These are phyloP conservation scores for Pheosia tremula DNA, from an alignment of 2,888 invertebrate genomes.

Conservation along the genomic window DNA sequence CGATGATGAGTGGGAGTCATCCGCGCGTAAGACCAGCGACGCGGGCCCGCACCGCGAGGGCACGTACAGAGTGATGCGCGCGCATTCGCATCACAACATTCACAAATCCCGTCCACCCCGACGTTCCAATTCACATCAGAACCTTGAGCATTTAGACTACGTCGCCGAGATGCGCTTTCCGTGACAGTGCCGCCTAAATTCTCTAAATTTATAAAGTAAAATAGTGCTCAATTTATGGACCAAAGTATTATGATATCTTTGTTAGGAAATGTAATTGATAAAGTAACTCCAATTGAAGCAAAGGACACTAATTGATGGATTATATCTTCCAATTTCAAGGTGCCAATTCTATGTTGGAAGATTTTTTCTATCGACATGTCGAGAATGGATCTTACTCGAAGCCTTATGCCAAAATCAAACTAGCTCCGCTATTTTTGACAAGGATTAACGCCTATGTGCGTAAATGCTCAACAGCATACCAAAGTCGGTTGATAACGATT, in stretches of 20 bases:
- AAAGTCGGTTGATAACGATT: conserved; percentile 33
- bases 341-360: conserved; percentile 18
- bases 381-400: conserved; percentile 26
- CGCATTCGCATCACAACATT: conserved; percentile 87
- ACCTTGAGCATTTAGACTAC: conserved; percentile 86
- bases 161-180: conserved; percentile 87
- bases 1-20: conserved; percentile 64
- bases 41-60: conserved; percentile 77
- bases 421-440: conserved; percentile 10
- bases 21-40: conserved; percentile 70
- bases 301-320: conserved; percentile 28
- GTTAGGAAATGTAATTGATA: conserved; percentile 38
- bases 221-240: conserved; percentile 81
- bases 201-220: conserved; percentile 52
- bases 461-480: conserved; percentile 28
- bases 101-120: conserved; percentile 80
- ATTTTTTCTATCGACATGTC: conserved; percentile 18
- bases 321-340: conserved; percentile 26
- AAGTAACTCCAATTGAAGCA: conserved; percentile 38
- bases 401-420: conserved; percentile 42
- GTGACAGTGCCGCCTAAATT: conserved; percentile 67
- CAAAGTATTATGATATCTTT: conserved; percentile 71
- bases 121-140: conserved; percentile 86
- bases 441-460: conserved; percentile 14
- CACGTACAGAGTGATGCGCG: conserved; percentile 77